Percentiles rank a stretch among this genome's conserved stretches.
These are phyloP conservation scores for Electrophaes corylata DNA, from an alignment of 2,888 invertebrate genomes.

Conservation along the genomic window DNA sequence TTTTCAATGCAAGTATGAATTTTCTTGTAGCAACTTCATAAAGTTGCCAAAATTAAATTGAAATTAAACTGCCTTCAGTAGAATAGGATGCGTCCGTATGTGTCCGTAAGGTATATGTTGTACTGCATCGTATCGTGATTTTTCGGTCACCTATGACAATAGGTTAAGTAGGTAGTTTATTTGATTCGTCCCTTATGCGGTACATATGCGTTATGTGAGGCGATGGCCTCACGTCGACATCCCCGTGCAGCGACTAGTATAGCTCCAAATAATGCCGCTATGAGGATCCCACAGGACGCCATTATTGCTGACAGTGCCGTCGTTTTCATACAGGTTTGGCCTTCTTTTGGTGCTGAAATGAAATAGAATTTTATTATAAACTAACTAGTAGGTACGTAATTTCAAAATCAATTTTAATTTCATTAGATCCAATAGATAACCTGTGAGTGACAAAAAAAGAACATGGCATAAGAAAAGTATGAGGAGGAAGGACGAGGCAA, in stretches of 20 bases:
- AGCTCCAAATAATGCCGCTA: constrained; percentile 89
- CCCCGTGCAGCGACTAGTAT: constrained; percentile 91
- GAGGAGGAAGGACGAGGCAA: too few species aligned
- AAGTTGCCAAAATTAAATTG: too few species aligned
- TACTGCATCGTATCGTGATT: too few species aligned
- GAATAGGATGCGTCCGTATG: too few species aligned
- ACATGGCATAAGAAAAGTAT: too few species aligned
- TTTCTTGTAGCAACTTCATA: too few species aligned
- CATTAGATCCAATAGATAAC: too few species aligned
- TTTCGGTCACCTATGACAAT: not conserved
- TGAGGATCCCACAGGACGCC: constrained; percentile 87
- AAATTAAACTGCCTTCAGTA: too few species aligned
- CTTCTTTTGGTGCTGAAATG: constrained; percentile 62
- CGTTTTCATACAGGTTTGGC: constrained; percentile 87
- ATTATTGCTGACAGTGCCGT: constrained; percentile 87
- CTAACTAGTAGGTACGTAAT: not conserved
- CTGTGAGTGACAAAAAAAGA: too few species aligned
- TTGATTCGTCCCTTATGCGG: constrained; percentile 87
- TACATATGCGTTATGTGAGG: constrained; percentile 82
- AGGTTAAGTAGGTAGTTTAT: constrained; percentile 47
- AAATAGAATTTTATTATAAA: not conserved
- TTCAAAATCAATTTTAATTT: too few species aligned
- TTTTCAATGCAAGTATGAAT: too few species aligned
- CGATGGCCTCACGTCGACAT: constrained; percentile 84
- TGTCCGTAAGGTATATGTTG: too few species aligned